Base-by-base conservation (phyloP, 2,113 vertebrate genomes). In the Amblyopsis rosae region DNA sequence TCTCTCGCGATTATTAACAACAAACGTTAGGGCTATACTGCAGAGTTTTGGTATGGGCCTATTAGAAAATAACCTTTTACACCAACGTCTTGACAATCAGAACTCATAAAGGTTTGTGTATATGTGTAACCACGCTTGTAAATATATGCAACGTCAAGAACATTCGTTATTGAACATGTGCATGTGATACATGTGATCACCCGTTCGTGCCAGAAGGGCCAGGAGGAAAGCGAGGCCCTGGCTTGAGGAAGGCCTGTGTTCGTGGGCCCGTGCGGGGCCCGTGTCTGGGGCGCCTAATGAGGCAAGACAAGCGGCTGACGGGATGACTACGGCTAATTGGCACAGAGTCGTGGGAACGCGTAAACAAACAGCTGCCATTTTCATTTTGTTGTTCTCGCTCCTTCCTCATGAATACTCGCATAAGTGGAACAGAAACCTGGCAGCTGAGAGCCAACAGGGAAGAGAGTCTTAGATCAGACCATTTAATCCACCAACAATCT, bases 281-380 rank as follows among this genome's bases (percentile, higher is more conserved):
- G 56, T 82, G 90, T 92, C 90, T 87, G 77, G 88, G 84, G 82
- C 70, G 84, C 82, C 84, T 92, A 92, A 93, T 93, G 87, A 90
- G 89, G 81, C 77, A 77, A 84, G 91, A 92, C 91, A 92, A 90
- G 90, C 87, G 87, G 87, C 87, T 87, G 89, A 91, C 79, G 76
- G 87, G 87, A 79, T 83, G 86, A 90, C 87, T 85, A 87, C 65
- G 86, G 83, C 77, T 90, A 91, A 92, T 90, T 93, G 92, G 90
- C 90, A 90, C 72, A 62, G 86, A 92, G 88, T 92, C 90, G 91
- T 93, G 92, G 91, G 92, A 93, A 92, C 90, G 83, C 86, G 85
- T 93, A 93, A 93, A 93, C 91, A 93, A 92, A 92, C 91, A 92
- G 91, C 92, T 92, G 90, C 89, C 89, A 86, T 87, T 85, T 89